A percentile compares a stretch with the other conserved stretches of the same genome.
Conservation (phyloP, 1,140 invertebrate species). For the Macrobrachium nipponense region DNA sequence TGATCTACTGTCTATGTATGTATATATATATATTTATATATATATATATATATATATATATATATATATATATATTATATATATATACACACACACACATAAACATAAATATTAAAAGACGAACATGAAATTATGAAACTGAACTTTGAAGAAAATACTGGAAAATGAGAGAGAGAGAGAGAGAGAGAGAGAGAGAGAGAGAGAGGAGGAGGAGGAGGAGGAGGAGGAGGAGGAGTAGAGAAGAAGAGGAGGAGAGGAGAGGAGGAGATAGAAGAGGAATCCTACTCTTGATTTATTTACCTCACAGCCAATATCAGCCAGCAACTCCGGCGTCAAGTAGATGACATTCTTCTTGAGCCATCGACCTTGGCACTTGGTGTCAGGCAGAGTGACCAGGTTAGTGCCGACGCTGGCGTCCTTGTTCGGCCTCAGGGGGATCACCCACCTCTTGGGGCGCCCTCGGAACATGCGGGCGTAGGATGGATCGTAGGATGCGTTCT, state of each 20-base stretch:
- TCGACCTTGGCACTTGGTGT: slow-evolving; percentile 70
- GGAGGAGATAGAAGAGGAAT: neutral
- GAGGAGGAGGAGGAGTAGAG: too few relatives aligned
- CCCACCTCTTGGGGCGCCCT: slow-evolving; percentile 79
- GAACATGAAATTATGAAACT: too few relatives aligned
- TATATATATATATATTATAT: too few relatives aligned
- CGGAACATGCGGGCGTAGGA: slow-evolving; percentile 84
- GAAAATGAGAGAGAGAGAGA: too few relatives aligned
- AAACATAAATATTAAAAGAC: too few relatives aligned
- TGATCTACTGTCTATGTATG: too few relatives aligned
- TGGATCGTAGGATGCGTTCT: slow-evolving; percentile 82
- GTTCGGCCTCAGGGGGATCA: slow-evolving; percentile 73
- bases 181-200: neutral
- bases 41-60: too few relatives aligned
- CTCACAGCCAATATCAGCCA: slow-evolving; percentile 80
- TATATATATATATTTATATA: too few relatives aligned
- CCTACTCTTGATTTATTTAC: slow-evolving; percentile 1
- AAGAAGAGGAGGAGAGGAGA: neutral
- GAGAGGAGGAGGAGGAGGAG: neutral
- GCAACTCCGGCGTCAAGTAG: slow-evolving; percentile 75
- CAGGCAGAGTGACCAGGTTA: slow-evolving; percentile 64
- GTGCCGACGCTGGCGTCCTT: slow-evolving; percentile 8
- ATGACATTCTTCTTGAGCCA: slow-evolving; percentile 71
- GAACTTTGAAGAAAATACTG: too few relatives aligned
- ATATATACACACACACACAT: too few relatives aligned